Evolutionary conservation across 2,888 invertebrate genomes (phyloP), one percentile per base, ranked within the genome.

Genomic region (Xylota sylvarum): DNA sequence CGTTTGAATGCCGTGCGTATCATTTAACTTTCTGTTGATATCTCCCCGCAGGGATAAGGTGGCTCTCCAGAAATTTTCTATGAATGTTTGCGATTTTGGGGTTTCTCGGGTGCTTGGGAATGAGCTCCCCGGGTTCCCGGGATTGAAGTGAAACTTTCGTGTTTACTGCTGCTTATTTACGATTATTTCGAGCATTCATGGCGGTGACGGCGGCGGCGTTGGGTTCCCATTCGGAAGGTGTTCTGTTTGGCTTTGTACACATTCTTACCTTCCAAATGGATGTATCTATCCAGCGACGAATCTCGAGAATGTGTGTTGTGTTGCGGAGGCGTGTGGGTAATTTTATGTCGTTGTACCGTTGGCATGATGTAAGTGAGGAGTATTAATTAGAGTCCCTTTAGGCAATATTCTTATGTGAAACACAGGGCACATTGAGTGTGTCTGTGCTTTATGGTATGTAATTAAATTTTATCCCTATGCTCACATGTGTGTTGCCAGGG

Each of bases 331-430:
- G n/a, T n/a, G 23, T 50, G 48, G 67, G 69, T 64, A 73, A 77
- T 73, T 77, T 77, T 23, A 58, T 86, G 81, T 85, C 81, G 74
- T 32, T 60, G 46, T 17, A 55, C 79, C 37, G 23, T 17, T 23
- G 4, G 55, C 62, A 23, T 23, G 35, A 40, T 72, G 60, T 37
- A 62, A 62, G 72, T 6, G 50, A 58, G 77, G 72, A 55, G 82
- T 77, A 86, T 86, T 86, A 86, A 86, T 86, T 86, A 86, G 86
- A 86, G 82, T 73, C 82, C 82, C 86, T 37, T 69, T 77, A 69
- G 73, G 86, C 60, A 62, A 37, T 72, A 37, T 43, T 46, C 43
- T 10, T 50, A 46, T 52, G 40, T 5, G 37, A 48, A 58, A 37
- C 50, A 72, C 64, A 64, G 27, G 46, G 62, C 32, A 14, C 27